These are phyloP conservation scores for Marcusenius ussheri DNA, from an alignment of 2,113 vertebrate genomes.

Conservation along the genomic window DNA sequence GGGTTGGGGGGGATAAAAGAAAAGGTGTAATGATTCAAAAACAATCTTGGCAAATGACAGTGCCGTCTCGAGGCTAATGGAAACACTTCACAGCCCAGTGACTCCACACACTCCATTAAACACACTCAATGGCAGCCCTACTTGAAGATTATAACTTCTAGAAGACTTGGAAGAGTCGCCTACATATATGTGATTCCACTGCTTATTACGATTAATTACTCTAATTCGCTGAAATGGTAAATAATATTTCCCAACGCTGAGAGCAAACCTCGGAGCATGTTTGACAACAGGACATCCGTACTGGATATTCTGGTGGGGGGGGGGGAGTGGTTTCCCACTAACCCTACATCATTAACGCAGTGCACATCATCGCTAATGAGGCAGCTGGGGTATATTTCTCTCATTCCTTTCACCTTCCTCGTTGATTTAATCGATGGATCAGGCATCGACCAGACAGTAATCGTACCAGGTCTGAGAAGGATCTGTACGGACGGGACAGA, in stretches of 20 bases:
- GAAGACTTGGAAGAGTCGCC: slow-evolving; percentile 8
- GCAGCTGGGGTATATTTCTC: background rate
- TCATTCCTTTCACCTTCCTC: background rate
- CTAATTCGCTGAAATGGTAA: slow-evolving; percentile 32
- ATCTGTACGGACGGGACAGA: background rate
- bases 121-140: slow-evolving; percentile 31
- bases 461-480: background rate
- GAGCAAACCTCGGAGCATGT: slow-evolving; percentile 13
- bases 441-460: background rate
- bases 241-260: slow-evolving; percentile 25
- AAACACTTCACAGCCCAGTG: slow-evolving; percentile 59
- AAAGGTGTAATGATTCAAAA: slow-evolving; percentile 53
- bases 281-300: slow-evolving; percentile 11
- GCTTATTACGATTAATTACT: slow-evolving; percentile 31
- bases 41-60: slow-evolving; percentile 61
- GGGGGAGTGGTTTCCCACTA: background rate
- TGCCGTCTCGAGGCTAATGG: slow-evolving; percentile 64
- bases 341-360: background rate
- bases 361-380: background rate
- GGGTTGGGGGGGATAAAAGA: slow-evolving; percentile 27
- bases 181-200: background rate
- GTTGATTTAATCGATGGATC: background rate
- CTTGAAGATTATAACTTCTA: slow-evolving; percentile 24
- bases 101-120: slow-evolving; percentile 40
- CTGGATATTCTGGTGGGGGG: background rate